A percentile compares a stretch with the other conserved stretches of the same genome.
These are phyloP conservation scores for Drosophila merina DNA, from an alignment of 2,888 invertebrate species.

Conservation along the genomic window DNA sequence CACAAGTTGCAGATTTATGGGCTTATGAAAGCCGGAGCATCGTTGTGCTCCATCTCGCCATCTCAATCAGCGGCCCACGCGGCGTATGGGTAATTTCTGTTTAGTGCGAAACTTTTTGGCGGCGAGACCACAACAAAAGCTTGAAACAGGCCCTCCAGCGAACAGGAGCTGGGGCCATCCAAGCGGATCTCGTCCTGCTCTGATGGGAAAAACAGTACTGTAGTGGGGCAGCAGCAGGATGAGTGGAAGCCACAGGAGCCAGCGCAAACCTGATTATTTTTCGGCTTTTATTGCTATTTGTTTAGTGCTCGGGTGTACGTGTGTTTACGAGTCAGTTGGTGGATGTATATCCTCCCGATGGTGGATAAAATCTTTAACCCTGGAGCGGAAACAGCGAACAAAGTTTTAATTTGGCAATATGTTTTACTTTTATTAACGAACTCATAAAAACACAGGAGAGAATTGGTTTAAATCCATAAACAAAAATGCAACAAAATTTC, in stretches of 20 bases:
- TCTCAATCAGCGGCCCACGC: slow-evolving; percentile 67
- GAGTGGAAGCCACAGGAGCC: slow-evolving; percentile 13
- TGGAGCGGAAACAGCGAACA: slow-evolving; percentile 6
- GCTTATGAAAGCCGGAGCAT: slow-evolving; percentile 56
- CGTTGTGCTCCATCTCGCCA: slow-evolving; percentile 9
- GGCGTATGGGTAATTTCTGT: slow-evolving; percentile 76
- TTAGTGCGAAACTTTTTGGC: slow-evolving; percentile 65
- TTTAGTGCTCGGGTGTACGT: slow-evolving; percentile 45
- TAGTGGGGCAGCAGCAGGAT: slow-evolving; percentile 1
- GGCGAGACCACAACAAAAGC: slow-evolving; percentile 67
- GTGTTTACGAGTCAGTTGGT: slow-evolving; percentile 13
- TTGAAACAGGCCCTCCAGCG: slow-evolving; percentile 71
- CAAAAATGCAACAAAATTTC: slow-evolving; percentile 1
- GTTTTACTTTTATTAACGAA: neutral
- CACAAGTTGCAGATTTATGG: slow-evolving; percentile 69
- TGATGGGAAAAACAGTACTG: neutral
- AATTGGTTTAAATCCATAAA: slow-evolving; percentile 5
- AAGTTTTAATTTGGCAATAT: slow-evolving; percentile 7
- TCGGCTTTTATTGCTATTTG: slow-evolving; percentile 72
- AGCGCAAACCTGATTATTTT: slow-evolving; percentile 72
- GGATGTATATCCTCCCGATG: neutral
- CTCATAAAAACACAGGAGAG: slow-evolving; percentile 12
- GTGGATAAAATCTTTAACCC: slow-evolving; percentile 24
- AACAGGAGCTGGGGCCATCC: slow-evolving; percentile 16
- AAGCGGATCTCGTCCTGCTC: neutral